Evolutionary conservation across 1,140 invertebrate species (phyloP).

Genomic region (Bombus pyrosoma): DNA sequence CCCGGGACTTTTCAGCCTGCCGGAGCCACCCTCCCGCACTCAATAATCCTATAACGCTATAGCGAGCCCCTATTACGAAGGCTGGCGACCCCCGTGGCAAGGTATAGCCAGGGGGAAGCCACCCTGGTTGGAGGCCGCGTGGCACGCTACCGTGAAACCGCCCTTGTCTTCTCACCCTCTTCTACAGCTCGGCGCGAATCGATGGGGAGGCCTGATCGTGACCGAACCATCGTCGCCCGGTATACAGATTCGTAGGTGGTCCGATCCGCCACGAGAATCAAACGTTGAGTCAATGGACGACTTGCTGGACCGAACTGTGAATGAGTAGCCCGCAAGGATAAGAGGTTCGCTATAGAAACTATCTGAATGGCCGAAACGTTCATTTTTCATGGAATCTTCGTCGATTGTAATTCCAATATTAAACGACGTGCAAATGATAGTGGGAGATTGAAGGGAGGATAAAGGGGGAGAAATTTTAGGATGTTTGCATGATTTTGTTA

Average conservation of each 20-base stretch:
- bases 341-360: neutral
- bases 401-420: too few species aligned
- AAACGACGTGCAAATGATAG: too few species aligned
- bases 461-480: neutral
- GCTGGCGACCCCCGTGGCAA: slow-evolving; percentile 44
- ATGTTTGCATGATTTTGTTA: too few species aligned
- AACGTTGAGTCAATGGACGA: slow-evolving; percentile 23
- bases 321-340: neutral
- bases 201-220: slow-evolving; percentile 74
- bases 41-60: slow-evolving; percentile 74
- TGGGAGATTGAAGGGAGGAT: too few species aligned
- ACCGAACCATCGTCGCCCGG: slow-evolving; percentile 40
- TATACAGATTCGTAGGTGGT: neutral
- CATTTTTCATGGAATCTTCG: neutral
- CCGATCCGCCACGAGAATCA: neutral
- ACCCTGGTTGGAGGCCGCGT: slow-evolving; percentile 37
- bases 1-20: slow-evolving; percentile 76
- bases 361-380: neutral
- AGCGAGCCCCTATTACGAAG: slow-evolving; percentile 74
- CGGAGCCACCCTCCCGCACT: slow-evolving; percentile 67
- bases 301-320: slow-evolving; percentile 16
- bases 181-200: slow-evolving; percentile 62
- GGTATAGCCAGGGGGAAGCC: slow-evolving; percentile 44
- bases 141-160: slow-evolving; percentile 60
- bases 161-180: slow-evolving; percentile 53